A percentile compares a stretch with the other conserved stretches of the same genome.
These are phyloP conservation scores for Cariama cristata DNA, from an alignment of 2,113 vertebrate genomes.

Conservation along the genomic window DNA sequence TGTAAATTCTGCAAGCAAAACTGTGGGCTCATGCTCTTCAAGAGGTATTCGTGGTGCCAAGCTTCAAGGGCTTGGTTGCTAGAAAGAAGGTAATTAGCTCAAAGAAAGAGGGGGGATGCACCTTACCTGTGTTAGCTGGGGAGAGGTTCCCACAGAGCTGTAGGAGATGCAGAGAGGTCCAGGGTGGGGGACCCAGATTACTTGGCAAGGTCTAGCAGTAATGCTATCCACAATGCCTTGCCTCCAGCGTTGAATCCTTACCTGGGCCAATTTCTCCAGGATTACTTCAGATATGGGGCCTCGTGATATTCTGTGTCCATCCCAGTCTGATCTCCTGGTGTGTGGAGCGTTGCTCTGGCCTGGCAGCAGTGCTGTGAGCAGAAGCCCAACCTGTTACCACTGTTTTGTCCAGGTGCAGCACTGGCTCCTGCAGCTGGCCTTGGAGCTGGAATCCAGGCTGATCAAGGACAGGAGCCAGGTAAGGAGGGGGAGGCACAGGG, in stretches of 20 bases:
- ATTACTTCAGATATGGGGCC: accelerated
- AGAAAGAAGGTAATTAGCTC: background rate
- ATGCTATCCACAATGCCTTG: background rate
- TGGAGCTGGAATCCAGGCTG: constrained; percentile 93
- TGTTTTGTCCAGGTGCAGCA: constrained; percentile 85
- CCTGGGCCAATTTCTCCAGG: background rate
- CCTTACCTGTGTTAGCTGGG: background rate
- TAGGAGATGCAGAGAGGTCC: background rate
- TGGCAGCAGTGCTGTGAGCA: background rate
- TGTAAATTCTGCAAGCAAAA: background rate
- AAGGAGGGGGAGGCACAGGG: background rate
- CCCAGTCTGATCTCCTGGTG: background rate
- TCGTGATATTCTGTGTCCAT: background rate
- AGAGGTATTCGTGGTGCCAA: background rate
- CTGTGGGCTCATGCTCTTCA: background rate
- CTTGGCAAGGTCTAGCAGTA: background rate
- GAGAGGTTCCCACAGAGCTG: background rate
- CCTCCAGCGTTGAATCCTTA: background rate
- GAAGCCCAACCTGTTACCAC: background rate
- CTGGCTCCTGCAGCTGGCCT: constrained; percentile 93
- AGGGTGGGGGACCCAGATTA: background rate
- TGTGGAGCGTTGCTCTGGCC: background rate
- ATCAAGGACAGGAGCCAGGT: constrained; percentile 90
- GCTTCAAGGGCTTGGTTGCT: background rate
- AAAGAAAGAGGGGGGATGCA: background rate